Evolutionary conservation across 2,797 vertebrate genomes (phyloP).

Genomic region (Crenichthys baileyi): DNA sequence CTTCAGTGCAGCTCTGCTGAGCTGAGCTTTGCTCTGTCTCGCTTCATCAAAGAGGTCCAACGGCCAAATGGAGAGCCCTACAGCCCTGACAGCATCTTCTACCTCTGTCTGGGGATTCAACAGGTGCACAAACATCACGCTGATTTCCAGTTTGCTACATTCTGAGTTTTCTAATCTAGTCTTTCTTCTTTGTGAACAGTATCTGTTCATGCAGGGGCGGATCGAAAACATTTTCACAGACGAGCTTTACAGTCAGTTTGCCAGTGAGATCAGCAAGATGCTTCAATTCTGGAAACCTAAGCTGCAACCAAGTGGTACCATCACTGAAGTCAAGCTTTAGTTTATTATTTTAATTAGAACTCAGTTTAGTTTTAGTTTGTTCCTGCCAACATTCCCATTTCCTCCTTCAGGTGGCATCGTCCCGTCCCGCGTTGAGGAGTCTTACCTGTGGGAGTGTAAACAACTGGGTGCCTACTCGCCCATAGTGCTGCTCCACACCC

Average conservation of each 20-base stretch:
- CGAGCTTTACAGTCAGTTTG: constrained; percentile 90
- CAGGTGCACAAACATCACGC: constrained; percentile 81
- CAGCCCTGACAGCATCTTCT: constrained; percentile 94
- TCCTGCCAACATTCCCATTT: neutral
- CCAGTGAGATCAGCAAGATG: constrained; percentile 90
- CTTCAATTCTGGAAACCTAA: constrained; percentile 90
- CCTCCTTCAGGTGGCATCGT: constrained; percentile 45
- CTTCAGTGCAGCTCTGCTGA: constrained; percentile 90
- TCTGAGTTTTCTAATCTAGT: neutral
- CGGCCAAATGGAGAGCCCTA: constrained; percentile 92
- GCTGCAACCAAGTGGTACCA: constrained; percentile 88
- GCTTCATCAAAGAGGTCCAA: constrained; percentile 92
- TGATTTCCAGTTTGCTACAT: neutral
- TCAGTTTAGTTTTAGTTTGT: neutral
- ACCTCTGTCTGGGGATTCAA: constrained; percentile 98
- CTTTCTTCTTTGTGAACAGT: constrained; percentile 73
- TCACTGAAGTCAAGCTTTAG: neutral
- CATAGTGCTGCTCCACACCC: constrained; percentile 93
- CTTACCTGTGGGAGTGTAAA: constrained; percentile 97
- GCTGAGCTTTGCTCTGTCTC: constrained; percentile 91
- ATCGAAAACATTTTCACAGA: constrained; percentile 99
- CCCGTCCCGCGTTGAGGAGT: constrained; percentile 93
- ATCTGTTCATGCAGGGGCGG: constrained; percentile 94
- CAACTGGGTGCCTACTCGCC: constrained; percentile 96
- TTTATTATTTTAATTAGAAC: neutral